These are phyloP conservation scores for Drosophila fuyamai DNA, from an alignment of 1,140 invertebrate genomes.

Conservation along the genomic window DNA sequence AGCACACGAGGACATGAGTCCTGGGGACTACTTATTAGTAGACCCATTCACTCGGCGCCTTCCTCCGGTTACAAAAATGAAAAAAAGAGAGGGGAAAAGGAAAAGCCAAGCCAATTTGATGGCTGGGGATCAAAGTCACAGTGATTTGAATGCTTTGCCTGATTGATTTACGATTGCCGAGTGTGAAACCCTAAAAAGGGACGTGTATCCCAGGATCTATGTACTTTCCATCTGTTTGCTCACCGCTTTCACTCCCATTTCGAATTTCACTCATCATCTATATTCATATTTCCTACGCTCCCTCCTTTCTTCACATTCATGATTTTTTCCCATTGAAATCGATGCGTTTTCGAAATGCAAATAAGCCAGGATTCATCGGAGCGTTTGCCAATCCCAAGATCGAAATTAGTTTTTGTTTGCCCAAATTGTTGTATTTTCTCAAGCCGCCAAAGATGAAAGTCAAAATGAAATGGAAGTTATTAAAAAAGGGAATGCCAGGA, in stretches of 20 bases:
- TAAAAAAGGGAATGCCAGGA: conserved; percentile 6
- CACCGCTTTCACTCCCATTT: conserved; percentile 58
- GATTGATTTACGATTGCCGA: conserved; percentile 64
- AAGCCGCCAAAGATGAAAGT: conserved; percentile 67
- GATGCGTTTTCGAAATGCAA: conserved; percentile 64
- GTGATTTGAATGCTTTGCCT: conserved; percentile 46
- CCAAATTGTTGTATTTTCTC: conserved; percentile 71
- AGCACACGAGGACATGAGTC: neutral
- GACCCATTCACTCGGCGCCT: conserved; percentile 52
- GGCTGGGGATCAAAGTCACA: conserved; percentile 27
- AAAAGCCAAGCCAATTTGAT: conserved; percentile 62
- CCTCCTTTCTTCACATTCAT: conserved; percentile 10
- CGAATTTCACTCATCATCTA: conserved; percentile 66
- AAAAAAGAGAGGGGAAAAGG: neutral
- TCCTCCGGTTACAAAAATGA: conserved; percentile 52
- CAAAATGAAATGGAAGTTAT: neutral
- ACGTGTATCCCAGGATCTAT: conserved; percentile 16
- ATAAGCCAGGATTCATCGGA: conserved; percentile 41
- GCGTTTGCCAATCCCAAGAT: conserved; percentile 20
- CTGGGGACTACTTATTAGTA: conserved; percentile 22
- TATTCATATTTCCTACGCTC: conserved; percentile 40
- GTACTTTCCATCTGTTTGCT: conserved; percentile 16
- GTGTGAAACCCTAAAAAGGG: conserved; percentile 13
- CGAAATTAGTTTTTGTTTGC: conserved; percentile 57
- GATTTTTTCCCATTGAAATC: conserved; percentile 66